Percentiles rank a stretch among this genome's conserved stretches.
These are phyloP conservation scores for Hemibates koningsi DNA, from an alignment of 2,113 vertebrate genomes.

Conservation along the genomic window DNA sequence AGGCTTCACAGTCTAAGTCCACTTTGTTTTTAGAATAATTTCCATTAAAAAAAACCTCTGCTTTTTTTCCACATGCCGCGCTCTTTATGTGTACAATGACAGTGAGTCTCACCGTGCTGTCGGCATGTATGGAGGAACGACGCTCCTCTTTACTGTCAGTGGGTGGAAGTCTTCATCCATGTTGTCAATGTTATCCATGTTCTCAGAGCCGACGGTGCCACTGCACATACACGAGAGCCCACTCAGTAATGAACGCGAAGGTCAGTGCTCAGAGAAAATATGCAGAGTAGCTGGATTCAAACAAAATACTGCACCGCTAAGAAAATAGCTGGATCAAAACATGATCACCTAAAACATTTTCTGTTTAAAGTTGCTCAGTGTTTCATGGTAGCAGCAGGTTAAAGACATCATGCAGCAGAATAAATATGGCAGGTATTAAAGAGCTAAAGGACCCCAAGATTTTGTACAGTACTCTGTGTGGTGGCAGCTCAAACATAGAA, in stretches of 20 bases:
- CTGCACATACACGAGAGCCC: slow-evolving; percentile 38
- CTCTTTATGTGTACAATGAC: background rate
- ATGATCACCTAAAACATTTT: background rate
- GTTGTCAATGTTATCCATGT: slow-evolving; percentile 66
- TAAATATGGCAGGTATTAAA: background rate
- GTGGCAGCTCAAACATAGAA: background rate
- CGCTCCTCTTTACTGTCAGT: slow-evolving; percentile 45
- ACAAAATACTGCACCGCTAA: background rate
- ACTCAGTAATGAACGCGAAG: background rate
- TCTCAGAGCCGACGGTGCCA: slow-evolving; percentile 59
- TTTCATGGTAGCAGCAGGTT: background rate
- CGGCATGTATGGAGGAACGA: slow-evolving; percentile 20
- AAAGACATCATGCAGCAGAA: background rate
- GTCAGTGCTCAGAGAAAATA: background rate
- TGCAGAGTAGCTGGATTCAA: background rate
- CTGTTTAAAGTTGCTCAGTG: background rate
- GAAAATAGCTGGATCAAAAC: background rate
- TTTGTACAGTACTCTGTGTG: background rate
- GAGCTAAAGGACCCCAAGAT: background rate
- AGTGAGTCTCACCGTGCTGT: slow-evolving; percentile 45
- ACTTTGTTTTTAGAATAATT: background rate
- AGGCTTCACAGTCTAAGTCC: background rate
- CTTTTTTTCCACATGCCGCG: background rate
- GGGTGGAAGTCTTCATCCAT: slow-evolving; percentile 40
- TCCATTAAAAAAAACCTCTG: background rate